phyloP scores from a whole-genome alignment of 2,888 invertebrate species.

The Pherbina coryleti region DNA sequence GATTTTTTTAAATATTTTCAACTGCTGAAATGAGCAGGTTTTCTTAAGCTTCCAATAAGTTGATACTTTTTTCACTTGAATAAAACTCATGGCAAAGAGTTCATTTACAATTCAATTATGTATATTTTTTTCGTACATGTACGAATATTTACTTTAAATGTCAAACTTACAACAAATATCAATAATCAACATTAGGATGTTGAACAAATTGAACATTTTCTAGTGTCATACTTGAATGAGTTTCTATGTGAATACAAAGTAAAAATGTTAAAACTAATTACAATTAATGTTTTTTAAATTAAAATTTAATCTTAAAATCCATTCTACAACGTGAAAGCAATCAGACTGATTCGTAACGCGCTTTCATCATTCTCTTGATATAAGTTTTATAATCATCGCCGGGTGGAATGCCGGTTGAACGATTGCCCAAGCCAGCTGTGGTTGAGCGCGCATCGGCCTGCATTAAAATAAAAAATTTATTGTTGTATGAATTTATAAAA shows the following conservation, averaged over 20 bases:
- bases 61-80: too few species aligned
- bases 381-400: constrained; percentile 69
- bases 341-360: constrained; percentile 68
- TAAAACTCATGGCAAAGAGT: too few species aligned
- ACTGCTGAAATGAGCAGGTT: too few species aligned
- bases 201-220: not conserved
- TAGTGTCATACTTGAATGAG: too few species aligned
- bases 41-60: too few species aligned
- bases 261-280: constrained; percentile 18
- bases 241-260: not conserved
- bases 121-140: not conserved
- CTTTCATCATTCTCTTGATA: constrained; percentile 70
- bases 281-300: not conserved
- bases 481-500: too few species aligned
- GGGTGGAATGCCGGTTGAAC: constrained; percentile 67
- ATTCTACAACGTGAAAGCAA: constrained; percentile 4
- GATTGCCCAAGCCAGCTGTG: constrained; percentile 89
- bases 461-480: too few species aligned
- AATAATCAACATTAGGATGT: not conserved
- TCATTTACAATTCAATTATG: not conserved
- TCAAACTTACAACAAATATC: not conserved
- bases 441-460: constrained; percentile 67
- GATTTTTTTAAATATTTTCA: too few species aligned
- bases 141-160: not conserved
- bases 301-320: constrained; percentile 14